Conservation (phyloP, 2,888 invertebrate genomes). For the Papilio elwesi region DNA sequence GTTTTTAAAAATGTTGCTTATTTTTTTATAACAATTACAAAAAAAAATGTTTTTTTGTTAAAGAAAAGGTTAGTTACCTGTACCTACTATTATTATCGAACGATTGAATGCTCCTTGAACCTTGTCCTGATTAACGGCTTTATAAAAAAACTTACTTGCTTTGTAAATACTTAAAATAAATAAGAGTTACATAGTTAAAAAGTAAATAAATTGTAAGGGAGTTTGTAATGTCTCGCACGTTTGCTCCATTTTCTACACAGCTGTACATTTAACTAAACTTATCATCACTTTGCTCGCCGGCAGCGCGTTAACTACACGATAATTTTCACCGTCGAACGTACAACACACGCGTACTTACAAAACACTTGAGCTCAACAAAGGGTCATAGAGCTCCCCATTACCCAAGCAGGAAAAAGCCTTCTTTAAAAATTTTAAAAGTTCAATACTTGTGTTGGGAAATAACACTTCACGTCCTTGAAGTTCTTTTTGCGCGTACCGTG, state of each 20-base stretch:
- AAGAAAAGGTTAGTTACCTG: too few species aligned
- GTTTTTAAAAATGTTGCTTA: too few species aligned
- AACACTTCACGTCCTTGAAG: constrained; percentile 30
- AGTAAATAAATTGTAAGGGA: neutral
- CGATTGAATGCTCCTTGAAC: too few species aligned
- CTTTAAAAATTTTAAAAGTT: constrained; percentile 37
- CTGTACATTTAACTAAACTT: constrained; percentile 33
- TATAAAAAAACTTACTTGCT: neutral
- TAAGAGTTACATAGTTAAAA: neutral
- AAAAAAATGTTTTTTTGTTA: too few species aligned
- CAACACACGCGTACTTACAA: constrained; percentile 40
- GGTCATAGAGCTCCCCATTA: constrained; percentile 39
- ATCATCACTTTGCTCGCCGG: constrained; percentile 36
- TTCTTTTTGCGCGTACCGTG: constrained; percentile 25
- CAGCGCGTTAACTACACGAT: constrained; percentile 38
- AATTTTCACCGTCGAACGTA: constrained; percentile 37
- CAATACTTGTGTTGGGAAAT: constrained; percentile 37
- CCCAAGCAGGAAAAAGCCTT: constrained; percentile 38
- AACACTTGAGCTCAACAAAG: constrained; percentile 40
- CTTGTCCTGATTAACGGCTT: too few species aligned
- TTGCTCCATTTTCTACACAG: constrained; percentile 16
- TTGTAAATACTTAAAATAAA: neutral
- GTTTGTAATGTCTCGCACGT: constrained; percentile 17
- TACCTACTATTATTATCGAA: too few species aligned
- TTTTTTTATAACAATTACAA: too few species aligned